Conservation (phyloP, 2,113 vertebrate genomes). For the Nansenia antarctica region DNA sequence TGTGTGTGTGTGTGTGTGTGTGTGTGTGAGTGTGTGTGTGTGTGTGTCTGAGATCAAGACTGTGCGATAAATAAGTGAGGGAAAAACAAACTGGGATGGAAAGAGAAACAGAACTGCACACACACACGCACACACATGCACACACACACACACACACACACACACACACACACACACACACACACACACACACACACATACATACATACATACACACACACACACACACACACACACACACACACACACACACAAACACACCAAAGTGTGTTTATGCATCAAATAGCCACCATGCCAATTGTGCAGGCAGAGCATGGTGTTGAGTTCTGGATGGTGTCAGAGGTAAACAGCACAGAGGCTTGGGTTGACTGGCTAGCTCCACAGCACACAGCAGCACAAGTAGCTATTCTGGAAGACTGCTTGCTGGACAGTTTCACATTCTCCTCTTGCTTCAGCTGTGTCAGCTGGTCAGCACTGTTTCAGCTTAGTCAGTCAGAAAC, state of each 20-base stretch:
- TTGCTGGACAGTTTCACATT: constrained; percentile 39
- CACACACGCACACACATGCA: not conserved
- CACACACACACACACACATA: not conserved
- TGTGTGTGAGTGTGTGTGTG: not conserved
- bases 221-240: constrained; percentile 9
- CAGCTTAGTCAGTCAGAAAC: constrained; percentile 54
- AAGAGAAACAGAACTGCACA: constrained; percentile 24
- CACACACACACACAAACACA: constrained; percentile 14
- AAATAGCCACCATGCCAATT: constrained; percentile 32
- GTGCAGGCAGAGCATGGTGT: constrained; percentile 49
- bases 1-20: not conserved
- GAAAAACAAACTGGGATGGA: constrained; percentile 37
- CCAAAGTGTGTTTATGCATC: constrained; percentile 26
- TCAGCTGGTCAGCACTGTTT: constrained; percentile 57
- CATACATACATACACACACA: not conserved
- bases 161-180: not conserved
- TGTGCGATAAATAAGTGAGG: constrained; percentile 5
- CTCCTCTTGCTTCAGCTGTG: constrained; percentile 38
- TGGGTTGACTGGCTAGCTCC: constrained; percentile 13
- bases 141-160: constrained; percentile 3
- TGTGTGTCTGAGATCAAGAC: constrained; percentile 3
- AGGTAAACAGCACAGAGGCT: not conserved
- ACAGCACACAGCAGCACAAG: not conserved
- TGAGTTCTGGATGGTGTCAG: constrained; percentile 18
- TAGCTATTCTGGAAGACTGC: constrained; percentile 16